Conservation (phyloP, 2,888 invertebrate genomes). For the Caenorhabditis afra region DNA sequence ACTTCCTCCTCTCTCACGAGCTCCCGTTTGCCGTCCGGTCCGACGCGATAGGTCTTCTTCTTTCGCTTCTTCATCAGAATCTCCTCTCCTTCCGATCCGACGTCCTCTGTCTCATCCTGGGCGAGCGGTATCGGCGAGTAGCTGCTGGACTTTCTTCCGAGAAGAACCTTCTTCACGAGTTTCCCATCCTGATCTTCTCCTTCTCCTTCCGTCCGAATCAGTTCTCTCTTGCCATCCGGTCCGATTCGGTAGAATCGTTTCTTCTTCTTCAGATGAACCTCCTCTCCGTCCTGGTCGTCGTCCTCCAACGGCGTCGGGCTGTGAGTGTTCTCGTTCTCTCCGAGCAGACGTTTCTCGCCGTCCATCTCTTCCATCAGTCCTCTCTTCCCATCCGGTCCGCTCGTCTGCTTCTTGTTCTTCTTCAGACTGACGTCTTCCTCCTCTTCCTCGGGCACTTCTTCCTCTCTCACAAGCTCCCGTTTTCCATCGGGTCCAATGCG, state of each 20-base stretch:
- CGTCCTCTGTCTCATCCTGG: not conserved
- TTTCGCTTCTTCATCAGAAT: slow-evolving; percentile 1
- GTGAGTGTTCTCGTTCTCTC: too few species aligned
- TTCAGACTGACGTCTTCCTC: not conserved
- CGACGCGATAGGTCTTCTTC: not conserved
- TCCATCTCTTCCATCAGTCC: too few species aligned
- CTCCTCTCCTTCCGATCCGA: slow-evolving; percentile 8
- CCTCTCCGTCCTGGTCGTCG: not conserved
- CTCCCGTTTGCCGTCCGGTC: slow-evolving; percentile 20
- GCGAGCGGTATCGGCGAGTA: not conserved
- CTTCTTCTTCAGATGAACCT: not conserved
- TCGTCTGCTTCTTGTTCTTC: slow-evolving; percentile 11
- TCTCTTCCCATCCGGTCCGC: not conserved
- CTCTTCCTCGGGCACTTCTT: not conserved
- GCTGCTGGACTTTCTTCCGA: not conserved
- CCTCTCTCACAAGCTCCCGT: slow-evolving; percentile 10
- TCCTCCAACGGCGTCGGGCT: too few species aligned
- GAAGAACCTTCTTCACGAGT: not conserved
- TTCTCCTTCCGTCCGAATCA: not conserved
- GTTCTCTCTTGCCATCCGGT: slow-evolving; percentile 1
- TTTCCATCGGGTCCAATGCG: slow-evolving; percentile 10
- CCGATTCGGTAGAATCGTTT: slow-evolving; percentile 20
- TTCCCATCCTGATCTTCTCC: not conserved
- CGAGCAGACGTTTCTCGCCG: too few species aligned
- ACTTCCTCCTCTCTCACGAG: not conserved